Conservation (phyloP, 2,113 vertebrate genomes). For the Anolis sagrei region DNA sequence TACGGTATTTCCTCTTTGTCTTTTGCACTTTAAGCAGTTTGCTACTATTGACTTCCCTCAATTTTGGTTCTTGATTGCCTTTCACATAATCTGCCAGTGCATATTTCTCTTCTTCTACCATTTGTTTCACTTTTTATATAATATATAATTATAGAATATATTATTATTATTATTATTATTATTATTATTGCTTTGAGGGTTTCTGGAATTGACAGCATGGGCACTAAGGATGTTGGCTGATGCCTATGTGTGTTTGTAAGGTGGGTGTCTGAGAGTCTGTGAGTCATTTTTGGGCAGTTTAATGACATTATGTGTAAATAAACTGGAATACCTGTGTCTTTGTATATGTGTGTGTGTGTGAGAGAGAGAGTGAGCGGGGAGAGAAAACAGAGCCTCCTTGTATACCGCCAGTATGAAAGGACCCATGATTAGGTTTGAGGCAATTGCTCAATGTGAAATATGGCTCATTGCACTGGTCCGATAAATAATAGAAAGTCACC, state of each 20-base stretch:
- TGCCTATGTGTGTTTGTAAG: not conserved
- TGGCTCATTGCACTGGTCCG: not conserved
- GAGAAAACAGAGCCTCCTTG: not conserved
- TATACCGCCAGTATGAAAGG: not conserved
- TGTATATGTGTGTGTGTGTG: not conserved
- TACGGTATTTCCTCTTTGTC: no score
- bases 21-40: no score
- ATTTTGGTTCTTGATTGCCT: no score
- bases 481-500: constrained; percentile 71
- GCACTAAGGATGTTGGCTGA: not conserved
- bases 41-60: no score
- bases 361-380: accelerated
- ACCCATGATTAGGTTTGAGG: not conserved
- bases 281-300: not conserved
- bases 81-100: no score
- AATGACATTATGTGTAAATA: not conserved
- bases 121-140: no score
- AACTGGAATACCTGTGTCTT: not conserved
- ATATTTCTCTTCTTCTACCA: no score
- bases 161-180: no score
- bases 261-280: not conserved
- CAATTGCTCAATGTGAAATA: constrained; percentile 28
- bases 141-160: no score
- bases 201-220: not conserved
- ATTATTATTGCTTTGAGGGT: not conserved